Base-by-base conservation (phyloP, 2,113 vertebrate species). In the Vulpes vulpes region DNA sequence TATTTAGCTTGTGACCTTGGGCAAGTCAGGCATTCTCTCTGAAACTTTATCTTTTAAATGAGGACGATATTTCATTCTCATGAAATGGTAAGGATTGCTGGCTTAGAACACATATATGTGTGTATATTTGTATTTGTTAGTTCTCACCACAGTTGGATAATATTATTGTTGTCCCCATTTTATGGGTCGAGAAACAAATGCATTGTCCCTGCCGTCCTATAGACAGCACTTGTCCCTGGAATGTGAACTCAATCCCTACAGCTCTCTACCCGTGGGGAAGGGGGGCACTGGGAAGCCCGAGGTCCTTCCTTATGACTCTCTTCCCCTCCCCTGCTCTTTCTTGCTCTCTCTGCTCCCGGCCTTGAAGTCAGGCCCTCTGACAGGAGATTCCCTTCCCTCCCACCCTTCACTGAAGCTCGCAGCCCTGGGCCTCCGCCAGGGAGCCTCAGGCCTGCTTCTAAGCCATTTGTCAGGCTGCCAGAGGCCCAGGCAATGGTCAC, bases 401-500 rank as follows among this genome's bases (percentile, higher is more conserved):
- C 35, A 93, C 35, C 30, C 25, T 95, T 89, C 60, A 0, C 14
- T 43, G 71, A 74, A 92, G 60, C 74, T 25, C 4, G 2, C 55
- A 67, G 87, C 38, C 55, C 74, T 78, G 38, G 83, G 88, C 80
- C 51, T 96, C 78, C 59, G 88, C 93, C 85, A 91, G 73, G 55
- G 17, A 97, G 81, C 65, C 71, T 74, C 30, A 2, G 32, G 71
- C 38, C 60, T 90, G 76, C 38, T 78, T 93, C 88, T 82, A 32
- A 96, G 91, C 38, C 93, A 64, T 82, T 89, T 67, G 73, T 98
- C 95, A 96, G 99, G 99, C 99, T 99, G 99, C 99, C 99, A 99
- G 99, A 99, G 99, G 99, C 99, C 99, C 99, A 99, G 99, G 99
- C 99, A 96, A 99, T 99, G 99, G 99, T 99, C 99, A 99, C 99